Conservation (phyloP, 2,888 invertebrate species). For the Crocallis elinguaria region DNA sequence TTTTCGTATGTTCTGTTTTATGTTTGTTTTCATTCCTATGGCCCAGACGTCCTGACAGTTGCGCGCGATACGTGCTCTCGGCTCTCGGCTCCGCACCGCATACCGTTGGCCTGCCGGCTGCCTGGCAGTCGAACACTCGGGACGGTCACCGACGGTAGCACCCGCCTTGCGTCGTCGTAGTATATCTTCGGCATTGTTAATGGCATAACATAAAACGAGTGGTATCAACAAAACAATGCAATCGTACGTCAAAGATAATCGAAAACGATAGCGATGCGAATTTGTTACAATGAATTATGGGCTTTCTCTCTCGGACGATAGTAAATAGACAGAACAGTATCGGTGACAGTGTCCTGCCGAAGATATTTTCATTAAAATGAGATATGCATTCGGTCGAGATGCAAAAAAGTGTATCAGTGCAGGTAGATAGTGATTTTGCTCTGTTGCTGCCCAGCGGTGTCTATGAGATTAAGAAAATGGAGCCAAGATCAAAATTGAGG, state of each 20-base stretch:
- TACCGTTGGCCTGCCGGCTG: slow-evolving; percentile 30
- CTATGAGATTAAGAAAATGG: slow-evolving; percentile 94
- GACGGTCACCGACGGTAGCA: slow-evolving; percentile 37
- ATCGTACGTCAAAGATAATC: slow-evolving; percentile 53
- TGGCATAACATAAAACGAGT: slow-evolving; percentile 53
- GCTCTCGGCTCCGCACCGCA: slow-evolving; percentile 36
- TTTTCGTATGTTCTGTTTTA: slow-evolving; percentile 13
- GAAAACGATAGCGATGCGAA: slow-evolving; percentile 56
- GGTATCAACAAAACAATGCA: slow-evolving; percentile 63
- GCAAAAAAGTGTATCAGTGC: slow-evolving; percentile 92
- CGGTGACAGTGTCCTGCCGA: slow-evolving; percentile 57
- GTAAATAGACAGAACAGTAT: slow-evolving; percentile 49
- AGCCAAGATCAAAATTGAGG: slow-evolving; percentile 91
- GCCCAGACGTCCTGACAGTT: slow-evolving; percentile 39
- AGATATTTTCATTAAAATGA: slow-evolving; percentile 80
- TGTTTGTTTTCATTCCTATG: slow-evolving; percentile 32
- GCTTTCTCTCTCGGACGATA: slow-evolving; percentile 41
- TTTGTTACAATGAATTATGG: slow-evolving; percentile 44
- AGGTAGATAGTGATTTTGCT: slow-evolving; percentile 93
- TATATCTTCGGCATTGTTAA: slow-evolving; percentile 60
- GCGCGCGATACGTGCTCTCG: slow-evolving; percentile 40
- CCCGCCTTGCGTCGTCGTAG: slow-evolving; percentile 28
- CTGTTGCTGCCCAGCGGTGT: slow-evolving; percentile 90
- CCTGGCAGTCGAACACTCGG: slow-evolving; percentile 45
- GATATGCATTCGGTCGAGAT: slow-evolving; percentile 85